Evolutionary conservation across 2,113 vertebrate species (phyloP), one percentile per base, ranked within the genome.

Genomic region (Ictidomys tridecemlineatus): DNA sequence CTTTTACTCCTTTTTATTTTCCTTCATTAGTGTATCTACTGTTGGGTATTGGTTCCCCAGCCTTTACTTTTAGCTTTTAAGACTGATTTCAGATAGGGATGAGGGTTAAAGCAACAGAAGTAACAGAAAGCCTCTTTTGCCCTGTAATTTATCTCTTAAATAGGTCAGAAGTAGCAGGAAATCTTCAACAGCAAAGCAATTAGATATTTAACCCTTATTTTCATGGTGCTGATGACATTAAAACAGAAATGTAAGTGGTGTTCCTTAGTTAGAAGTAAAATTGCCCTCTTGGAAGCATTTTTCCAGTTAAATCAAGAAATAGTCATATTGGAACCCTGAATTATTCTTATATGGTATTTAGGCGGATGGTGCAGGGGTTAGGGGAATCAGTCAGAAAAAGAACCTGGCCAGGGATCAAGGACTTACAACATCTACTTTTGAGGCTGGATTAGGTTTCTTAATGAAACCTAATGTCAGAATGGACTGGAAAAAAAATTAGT

Each of bases 111-210:
- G 95, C 90, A 96, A 61, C 95, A 95, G 70, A 93, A 70, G 61
- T 89, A 97, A 96, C 97, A 97, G 97, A 93, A 98, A 96, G 96
- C 92, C 85, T 96, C 76, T 97, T 97, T 86, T 95, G 96, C 96
- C 97, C 98, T 77, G 91, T 95, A 96, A 89, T 97, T 97, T 97
- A 89, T 96, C 97, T 98, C 97, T 98, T 98, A 98, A 98, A 98
- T 98, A 98, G 97, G 97, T 98, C 98, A 98, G 93, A 98, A 98
- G 87, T 97, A 97, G 96, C 97, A 97, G 97, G 96, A 98, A 96
- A 87, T 82, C 97, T 96, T 98, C 95, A 98, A 98, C 98, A 98
- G 89, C 92, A 95, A 89, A 98, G 95, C 97, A 98, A 91, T 98
- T 98, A 95, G 96, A 96, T 94, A 97, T 98, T 98, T 98, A 98